Percentiles rank a stretch among this genome's conserved stretches.
Evolutionary conservation across 64 coral and sea anemone genomes (phyloP).

Genomic region (Dendronephthya gigantea): DNA sequence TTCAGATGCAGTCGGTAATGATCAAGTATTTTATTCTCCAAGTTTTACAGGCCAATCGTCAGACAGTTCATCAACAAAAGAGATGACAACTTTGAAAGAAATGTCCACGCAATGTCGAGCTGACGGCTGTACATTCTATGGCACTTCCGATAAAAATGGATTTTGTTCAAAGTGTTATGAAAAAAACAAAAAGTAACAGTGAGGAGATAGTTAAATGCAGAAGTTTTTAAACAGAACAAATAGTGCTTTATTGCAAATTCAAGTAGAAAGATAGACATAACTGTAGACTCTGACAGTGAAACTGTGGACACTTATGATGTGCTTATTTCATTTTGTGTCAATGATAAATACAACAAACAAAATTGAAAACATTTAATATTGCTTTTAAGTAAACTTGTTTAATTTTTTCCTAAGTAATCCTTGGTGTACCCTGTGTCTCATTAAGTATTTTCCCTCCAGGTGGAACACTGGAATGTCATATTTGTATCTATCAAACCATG

Average conservation of each 20-base stretch:
- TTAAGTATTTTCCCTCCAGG: conserved; percentile 64
- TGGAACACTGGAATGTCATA: conserved; percentile 99
- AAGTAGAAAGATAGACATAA: too few species aligned
- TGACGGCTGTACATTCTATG: not conserved
- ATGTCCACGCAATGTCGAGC: not conserved
- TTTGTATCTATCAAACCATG: conserved; percentile 79
- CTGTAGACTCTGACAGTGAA: too few species aligned
- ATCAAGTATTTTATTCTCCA: not conserved
- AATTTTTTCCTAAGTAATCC: conserved; percentile 52
- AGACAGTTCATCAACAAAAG: not conserved
- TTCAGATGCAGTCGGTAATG: not conserved
- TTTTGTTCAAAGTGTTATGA: conserved; percentile 11
- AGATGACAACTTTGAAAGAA: not conserved
- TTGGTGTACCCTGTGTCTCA: conserved; percentile 76
- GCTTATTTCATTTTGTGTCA: too few species aligned
- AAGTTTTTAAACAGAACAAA: not conserved
- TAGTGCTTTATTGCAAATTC: too few species aligned
- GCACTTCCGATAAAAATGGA: not conserved
- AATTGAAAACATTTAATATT: too few species aligned
- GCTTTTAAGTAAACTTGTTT: conserved; percentile 23
- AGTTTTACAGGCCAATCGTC: not conserved
- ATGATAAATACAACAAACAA: too few species aligned
- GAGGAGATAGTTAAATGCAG: not conserved
- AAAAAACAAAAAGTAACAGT: not conserved
- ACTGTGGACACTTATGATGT: too few species aligned